phyloP scores from a whole-genome alignment of 1,140 invertebrate genomes.

The Drosophila mojavensis region DNA sequence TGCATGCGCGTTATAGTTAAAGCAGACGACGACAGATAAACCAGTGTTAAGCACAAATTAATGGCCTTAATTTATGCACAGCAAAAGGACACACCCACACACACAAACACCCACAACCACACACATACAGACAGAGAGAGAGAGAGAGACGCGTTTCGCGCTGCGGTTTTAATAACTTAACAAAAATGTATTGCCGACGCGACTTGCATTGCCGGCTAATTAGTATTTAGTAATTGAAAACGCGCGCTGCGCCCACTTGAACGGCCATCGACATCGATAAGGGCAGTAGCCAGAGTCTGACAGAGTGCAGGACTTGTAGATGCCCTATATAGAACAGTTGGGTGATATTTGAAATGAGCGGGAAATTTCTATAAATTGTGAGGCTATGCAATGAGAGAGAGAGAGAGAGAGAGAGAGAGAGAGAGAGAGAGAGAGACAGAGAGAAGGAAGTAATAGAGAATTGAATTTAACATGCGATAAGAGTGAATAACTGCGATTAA shows the following conservation, averaged over 20 bases:
- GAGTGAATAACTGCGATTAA: too few species aligned
- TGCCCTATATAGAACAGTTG: neutral
- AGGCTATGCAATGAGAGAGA: too few species aligned
- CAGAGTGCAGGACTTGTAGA: neutral
- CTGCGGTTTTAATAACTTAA: constrained; percentile 67
- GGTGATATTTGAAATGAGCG: too few species aligned
- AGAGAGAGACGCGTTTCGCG: constrained; percentile 1
- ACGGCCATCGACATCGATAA: constrained; percentile 46
- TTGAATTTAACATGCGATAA: too few species aligned
- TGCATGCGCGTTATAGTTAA: constrained; percentile 55
- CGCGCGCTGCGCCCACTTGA: constrained; percentile 46
- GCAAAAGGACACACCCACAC: constrained; percentile 1
- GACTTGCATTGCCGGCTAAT: constrained; percentile 64
- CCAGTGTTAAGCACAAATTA: constrained; percentile 78
- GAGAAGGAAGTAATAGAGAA: too few species aligned
- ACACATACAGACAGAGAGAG: neutral
- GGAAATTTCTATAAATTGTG: too few species aligned
- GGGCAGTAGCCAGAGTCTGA: neutral
- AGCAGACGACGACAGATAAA: constrained; percentile 73
- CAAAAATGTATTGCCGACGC: constrained; percentile 68
- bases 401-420: too few species aligned
- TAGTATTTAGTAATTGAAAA: constrained; percentile 82
- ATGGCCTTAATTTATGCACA: constrained; percentile 76
- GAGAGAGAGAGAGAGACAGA: too few species aligned
- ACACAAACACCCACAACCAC: constrained; percentile 1